A percentile compares a stretch with the other conserved stretches of the same genome.
phyloP scores from a whole-genome alignment of 1,140 invertebrate genomes.

The Temnothorax curvispinosus region DNA sequence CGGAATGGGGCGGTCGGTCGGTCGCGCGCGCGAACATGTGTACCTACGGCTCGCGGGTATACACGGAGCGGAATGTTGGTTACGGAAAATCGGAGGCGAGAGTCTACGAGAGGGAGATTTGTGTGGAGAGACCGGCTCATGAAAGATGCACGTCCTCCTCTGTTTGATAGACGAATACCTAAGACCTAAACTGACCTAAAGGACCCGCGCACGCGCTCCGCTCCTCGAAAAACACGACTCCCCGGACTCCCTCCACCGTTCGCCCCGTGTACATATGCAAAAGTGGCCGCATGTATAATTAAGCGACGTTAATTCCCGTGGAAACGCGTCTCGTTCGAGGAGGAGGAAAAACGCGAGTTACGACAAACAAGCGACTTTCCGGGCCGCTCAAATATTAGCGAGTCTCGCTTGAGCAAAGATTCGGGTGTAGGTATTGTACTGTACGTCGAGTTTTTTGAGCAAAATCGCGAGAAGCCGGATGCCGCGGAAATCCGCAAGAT shows the following conservation, averaged over 20 bases:
- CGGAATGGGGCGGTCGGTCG: constrained; percentile 56
- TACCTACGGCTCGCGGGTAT: not conserved
- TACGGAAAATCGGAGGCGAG: not conserved
- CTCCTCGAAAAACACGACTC: not conserved
- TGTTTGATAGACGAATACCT: not conserved
- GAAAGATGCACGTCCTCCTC: not conserved
- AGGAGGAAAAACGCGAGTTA: not conserved
- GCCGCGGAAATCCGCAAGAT: not conserved
- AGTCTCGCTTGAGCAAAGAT: not conserved
- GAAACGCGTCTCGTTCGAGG: not conserved
- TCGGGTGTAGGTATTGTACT: not conserved
- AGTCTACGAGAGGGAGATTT: not conserved
- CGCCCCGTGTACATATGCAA: not conserved
- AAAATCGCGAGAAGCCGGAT: no score
- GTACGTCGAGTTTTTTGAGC: not conserved
- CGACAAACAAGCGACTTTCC: not conserved
- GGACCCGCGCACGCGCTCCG: no score
- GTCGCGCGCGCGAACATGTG: constrained; percentile 15
- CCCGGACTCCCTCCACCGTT: no score
- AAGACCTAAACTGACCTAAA: no score
- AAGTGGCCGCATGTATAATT: constrained; percentile 22
- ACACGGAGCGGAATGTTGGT: constrained; percentile 16
- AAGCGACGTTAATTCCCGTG: not conserved
- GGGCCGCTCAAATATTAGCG: not conserved
- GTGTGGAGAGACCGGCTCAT: not conserved